phyloP scores from a whole-genome alignment of 2,888 invertebrate genomes.

The Drosophila mayaguana region DNA sequence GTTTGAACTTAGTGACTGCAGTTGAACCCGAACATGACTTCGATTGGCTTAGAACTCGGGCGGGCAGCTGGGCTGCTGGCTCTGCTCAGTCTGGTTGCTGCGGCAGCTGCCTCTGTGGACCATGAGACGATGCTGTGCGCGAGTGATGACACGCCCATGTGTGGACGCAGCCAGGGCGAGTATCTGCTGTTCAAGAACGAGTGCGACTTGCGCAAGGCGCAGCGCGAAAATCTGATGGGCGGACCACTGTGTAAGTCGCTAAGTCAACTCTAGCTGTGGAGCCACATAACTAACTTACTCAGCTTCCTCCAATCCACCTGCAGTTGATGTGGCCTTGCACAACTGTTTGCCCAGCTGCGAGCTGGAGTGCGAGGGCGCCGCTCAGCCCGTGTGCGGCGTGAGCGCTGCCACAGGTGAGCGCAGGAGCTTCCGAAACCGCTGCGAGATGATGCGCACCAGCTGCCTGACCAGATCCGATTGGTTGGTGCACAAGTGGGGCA shows the following conservation, averaged over 20 bases:
- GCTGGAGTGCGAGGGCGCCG: slow-evolving; percentile 47
- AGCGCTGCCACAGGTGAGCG: slow-evolving; percentile 51
- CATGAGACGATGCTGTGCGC: slow-evolving; percentile 50
- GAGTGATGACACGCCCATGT: slow-evolving; percentile 68
- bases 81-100: slow-evolving; percentile 1
- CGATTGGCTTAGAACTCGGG: not conserved
- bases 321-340: slow-evolving; percentile 57
- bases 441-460: slow-evolving; percentile 64
- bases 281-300: rapidly evolving
- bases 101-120: slow-evolving; percentile 16
- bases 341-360: slow-evolving; percentile 64
- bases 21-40: slow-evolving; percentile 36
- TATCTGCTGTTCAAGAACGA: slow-evolving; percentile 74
- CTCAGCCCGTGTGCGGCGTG: slow-evolving; percentile 65
- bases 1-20: slow-evolving; percentile 38
- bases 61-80: slow-evolving; percentile 22
- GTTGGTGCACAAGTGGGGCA: slow-evolving; percentile 54
- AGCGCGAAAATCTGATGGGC: slow-evolving; percentile 56
- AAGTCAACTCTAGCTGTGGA: rapidly evolving
- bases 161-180: slow-evolving; percentile 56
- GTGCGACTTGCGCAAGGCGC: slow-evolving; percentile 70
- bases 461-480: slow-evolving; percentile 62
- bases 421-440: slow-evolving; percentile 64
- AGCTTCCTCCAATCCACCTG: not conserved
- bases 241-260: slow-evolving; percentile 53